A percentile compares a stretch with the other conserved stretches of the same genome.
Conservation (phyloP, 2,113 vertebrate genomes). For the Odontophorus gujanensis region DNA sequence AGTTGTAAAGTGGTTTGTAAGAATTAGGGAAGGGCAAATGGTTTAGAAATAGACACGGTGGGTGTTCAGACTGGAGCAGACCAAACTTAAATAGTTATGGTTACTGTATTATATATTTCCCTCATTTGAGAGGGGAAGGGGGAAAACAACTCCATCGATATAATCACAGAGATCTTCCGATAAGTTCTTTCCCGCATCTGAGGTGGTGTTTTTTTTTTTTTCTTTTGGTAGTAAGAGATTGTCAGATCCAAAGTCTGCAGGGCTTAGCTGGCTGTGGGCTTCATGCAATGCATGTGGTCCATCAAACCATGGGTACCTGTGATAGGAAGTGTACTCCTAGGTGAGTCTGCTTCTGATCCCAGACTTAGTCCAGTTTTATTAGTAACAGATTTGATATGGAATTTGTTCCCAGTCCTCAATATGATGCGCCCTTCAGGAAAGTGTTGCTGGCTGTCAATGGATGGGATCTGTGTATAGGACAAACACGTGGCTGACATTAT, state of each 20-base stretch:
- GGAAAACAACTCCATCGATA: background rate
- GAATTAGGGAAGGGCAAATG: slow-evolving; percentile 65
- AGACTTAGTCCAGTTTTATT: slow-evolving; percentile 8
- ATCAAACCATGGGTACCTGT: slow-evolving; percentile 44
- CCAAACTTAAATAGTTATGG: slow-evolving; percentile 25
- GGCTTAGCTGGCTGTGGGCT: background rate
- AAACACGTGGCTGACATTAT: background rate
- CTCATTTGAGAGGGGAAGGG: background rate
- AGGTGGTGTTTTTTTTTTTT: background rate
- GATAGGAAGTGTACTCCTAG: slow-evolving; percentile 44
- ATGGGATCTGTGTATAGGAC: background rate
- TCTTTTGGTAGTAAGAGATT: background rate
- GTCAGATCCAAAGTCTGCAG: background rate
- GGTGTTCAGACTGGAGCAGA: slow-evolving; percentile 62
- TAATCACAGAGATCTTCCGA: background rate
- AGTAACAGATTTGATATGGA: background rate
- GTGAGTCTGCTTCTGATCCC: slow-evolving; percentile 14
- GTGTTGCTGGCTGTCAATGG: background rate
- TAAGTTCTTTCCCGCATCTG: slow-evolving; percentile 5
- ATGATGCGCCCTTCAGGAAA: background rate
- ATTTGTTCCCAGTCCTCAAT: background rate
- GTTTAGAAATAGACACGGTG: slow-evolving; percentile 66
- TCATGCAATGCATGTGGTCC: slow-evolving; percentile 36
- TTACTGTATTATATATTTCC: slow-evolving; percentile 17
- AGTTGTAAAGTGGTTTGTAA: slow-evolving; percentile 73